These are phyloP conservation scores for Rhaphigaster nebulosa DNA, from an alignment of 2,888 invertebrate species.

Conservation along the genomic window DNA sequence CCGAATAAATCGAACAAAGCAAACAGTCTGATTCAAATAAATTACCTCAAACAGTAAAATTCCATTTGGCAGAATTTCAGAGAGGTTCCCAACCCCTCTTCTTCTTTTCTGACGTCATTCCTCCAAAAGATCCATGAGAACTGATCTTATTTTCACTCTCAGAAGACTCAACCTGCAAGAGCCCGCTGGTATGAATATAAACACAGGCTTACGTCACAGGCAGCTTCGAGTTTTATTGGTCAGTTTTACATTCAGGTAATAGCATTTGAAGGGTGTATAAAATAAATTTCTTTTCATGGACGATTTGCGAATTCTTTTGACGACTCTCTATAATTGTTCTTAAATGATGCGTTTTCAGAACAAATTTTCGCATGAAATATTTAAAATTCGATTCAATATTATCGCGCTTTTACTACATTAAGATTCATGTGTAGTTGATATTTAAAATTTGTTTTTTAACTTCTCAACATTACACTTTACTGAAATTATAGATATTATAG, in stretches of 20 bases:
- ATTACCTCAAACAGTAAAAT: not conserved
- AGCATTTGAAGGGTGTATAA: not conserved
- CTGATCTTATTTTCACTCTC: slow-evolving; percentile 46
- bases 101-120: not conserved
- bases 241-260: not conserved
- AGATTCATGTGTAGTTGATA: too few relatives aligned
- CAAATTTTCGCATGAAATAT: too few relatives aligned
- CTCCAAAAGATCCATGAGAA: slow-evolving; percentile 37
- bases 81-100: not conserved
- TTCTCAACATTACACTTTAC: too few relatives aligned
- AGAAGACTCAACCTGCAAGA: not conserved
- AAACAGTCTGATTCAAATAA: not conserved
- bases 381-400: too few relatives aligned
- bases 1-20: not conserved
- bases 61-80: slow-evolving; percentile 21
- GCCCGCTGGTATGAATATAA: slow-evolving; percentile 31
- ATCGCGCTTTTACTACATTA: too few relatives aligned
- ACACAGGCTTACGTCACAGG: not conserved
- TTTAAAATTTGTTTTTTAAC: too few relatives aligned
- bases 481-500: too few relatives aligned
- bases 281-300: not conserved
- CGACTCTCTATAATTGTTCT: not conserved
- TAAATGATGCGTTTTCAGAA: not conserved
- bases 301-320: not conserved
- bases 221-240: slow-evolving; percentile 44